phyloP scores from a whole-genome alignment of 64 coral and sea anemone species.

The Porites lutea region DNA sequence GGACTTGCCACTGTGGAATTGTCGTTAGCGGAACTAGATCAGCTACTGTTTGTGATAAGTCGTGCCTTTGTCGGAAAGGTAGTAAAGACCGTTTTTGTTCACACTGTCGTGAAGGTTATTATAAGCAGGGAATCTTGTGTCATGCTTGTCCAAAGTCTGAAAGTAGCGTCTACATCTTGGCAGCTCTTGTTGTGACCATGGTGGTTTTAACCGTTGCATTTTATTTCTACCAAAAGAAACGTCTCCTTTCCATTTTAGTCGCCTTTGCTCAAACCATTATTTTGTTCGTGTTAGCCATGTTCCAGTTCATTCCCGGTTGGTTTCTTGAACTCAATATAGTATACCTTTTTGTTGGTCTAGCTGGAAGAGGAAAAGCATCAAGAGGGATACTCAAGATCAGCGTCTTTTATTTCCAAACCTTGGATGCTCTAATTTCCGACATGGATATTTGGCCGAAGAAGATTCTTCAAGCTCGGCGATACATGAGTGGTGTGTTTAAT shows the following conservation, averaged over 20 bases:
- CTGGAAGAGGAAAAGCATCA: constrained; percentile 37
- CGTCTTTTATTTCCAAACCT: constrained; percentile 81
- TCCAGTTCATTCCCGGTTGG: constrained; percentile 75
- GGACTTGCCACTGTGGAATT: constrained; percentile 38
- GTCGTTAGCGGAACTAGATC: background rate
- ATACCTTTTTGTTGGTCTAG: constrained; percentile 57
- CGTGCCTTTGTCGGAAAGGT: constrained; percentile 41
- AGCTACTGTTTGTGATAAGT: constrained; percentile 12
- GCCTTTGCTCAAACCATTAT: constrained; percentile 47
- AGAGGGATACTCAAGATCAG: constrained; percentile 71
- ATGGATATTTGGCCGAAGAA: constrained; percentile 46
- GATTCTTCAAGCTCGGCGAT: constrained; percentile 49
- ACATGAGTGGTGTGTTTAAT: constrained; percentile 74
- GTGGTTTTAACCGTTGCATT: constrained; percentile 28
- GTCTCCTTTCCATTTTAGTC: constrained; percentile 39
- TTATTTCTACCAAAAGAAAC: constrained; percentile 32
- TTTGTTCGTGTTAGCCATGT: constrained; percentile 33
- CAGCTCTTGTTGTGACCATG: constrained; percentile 9
- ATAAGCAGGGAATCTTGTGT: constrained; percentile 52
- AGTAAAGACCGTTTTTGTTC: constrained; percentile 63
- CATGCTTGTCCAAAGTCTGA: constrained; percentile 14
- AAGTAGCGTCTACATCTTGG: constrained; percentile 44
- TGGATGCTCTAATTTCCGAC: constrained; percentile 79
- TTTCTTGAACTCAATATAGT: constrained; percentile 75
- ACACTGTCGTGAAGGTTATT: constrained; percentile 51